phyloP scores from a whole-genome alignment of 2,888 invertebrate genomes.

The Limulus polyphemus region DNA sequence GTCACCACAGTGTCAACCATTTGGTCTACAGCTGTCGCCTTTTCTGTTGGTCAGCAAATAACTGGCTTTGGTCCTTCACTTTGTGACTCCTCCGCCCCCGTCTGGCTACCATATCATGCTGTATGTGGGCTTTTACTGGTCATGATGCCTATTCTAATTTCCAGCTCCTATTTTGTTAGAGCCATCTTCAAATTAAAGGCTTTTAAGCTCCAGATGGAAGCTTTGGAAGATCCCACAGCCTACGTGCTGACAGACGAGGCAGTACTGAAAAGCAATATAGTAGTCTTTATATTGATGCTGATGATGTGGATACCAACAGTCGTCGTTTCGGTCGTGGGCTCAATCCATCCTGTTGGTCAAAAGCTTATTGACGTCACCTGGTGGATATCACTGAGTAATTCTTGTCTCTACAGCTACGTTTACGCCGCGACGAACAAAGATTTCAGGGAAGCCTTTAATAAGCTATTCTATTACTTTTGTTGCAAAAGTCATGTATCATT shows the following conservation, averaged over 20 bases:
- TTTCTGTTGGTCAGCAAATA: conserved; percentile 50
- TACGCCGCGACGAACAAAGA: conserved; percentile 52
- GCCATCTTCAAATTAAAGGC: conserved; percentile 32
- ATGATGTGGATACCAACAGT: conserved; percentile 57
- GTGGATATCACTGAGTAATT: conserved; percentile 56
- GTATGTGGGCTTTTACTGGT: conserved; percentile 47
- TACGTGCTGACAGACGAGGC: conserved; percentile 43
- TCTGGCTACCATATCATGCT: conserved; percentile 38
- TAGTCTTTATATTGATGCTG: conserved; percentile 50
- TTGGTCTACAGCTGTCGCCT: conserved; percentile 46
- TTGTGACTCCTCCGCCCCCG: conserved; percentile 30
- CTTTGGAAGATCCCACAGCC: conserved; percentile 7
- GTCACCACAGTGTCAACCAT: conserved; percentile 45
- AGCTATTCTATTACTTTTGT: conserved; percentile 63
- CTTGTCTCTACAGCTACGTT: conserved; percentile 52
- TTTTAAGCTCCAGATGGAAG: conserved; percentile 12
- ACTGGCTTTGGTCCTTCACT: conserved; percentile 35
- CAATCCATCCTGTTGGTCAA: conserved; percentile 17
- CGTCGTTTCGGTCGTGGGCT: conserved; percentile 46
- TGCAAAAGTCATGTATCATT: conserved; percentile 61
- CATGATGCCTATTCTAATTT: conserved; percentile 46
- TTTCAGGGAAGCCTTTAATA: conserved; percentile 56
- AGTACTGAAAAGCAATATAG: conserved; percentile 50
- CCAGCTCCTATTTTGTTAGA: conserved; percentile 41
- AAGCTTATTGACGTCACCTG: conserved; percentile 45